Evolutionary conservation across 2,113 vertebrate species (phyloP).

Genomic region (Himantopus leucocephalus): DNA sequence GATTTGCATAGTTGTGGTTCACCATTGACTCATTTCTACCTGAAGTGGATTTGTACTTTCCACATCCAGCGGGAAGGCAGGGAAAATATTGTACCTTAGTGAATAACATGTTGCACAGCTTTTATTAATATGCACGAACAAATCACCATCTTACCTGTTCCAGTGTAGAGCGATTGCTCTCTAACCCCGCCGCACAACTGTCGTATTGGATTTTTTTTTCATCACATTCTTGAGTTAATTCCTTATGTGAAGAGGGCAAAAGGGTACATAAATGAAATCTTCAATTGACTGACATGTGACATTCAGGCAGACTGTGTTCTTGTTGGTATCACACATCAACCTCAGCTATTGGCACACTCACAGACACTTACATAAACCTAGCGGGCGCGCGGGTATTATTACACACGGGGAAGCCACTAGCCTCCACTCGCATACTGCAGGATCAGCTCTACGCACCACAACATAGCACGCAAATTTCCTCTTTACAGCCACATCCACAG

Average conservation of each 20-base stretch:
- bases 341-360: slow-evolving; percentile 54
- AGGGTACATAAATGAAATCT: slow-evolving; percentile 41
- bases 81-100: background rate
- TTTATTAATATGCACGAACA: background rate
- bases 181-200: slow-evolving; percentile 90
- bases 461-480: background rate
- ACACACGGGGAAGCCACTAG: slow-evolving; percentile 23
- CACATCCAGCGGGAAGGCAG: background rate
- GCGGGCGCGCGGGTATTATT: slow-evolving; percentile 26
- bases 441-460: background rate
- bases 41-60: background rate
- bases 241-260: slow-evolving; percentile 76
- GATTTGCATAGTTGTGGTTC: background rate
- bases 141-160: slow-evolving; percentile 83
- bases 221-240: slow-evolving; percentile 87
- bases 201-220: slow-evolving; percentile 93
- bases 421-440: background rate
- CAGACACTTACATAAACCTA: slow-evolving; percentile 44
- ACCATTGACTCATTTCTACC: background rate
- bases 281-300: slow-evolving; percentile 10
- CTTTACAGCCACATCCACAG: background rate
- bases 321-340: slow-evolving; percentile 39
- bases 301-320: slow-evolving; percentile 40
- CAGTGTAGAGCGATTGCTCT: slow-evolving; percentile 90
- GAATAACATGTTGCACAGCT: background rate